A percentile compares a stretch with the other conserved stretches of the same genome.
phyloP scores from a whole-genome alignment of 2,797 vertebrate genomes.

The Myripristis jacobus region DNA sequence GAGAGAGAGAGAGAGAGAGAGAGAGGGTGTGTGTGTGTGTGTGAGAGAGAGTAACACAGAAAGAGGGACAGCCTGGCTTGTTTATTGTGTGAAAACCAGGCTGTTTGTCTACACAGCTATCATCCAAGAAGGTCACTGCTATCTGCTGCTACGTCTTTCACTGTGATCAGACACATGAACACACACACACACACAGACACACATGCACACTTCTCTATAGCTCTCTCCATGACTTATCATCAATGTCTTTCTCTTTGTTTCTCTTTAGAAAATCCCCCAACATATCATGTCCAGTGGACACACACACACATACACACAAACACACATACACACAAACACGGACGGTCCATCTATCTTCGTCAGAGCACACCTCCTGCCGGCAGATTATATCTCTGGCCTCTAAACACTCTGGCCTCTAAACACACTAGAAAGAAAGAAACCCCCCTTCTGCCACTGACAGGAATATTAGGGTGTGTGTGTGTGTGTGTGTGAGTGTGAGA shows the following conservation, averaged over 20 bases:
- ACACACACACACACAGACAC: not conserved
- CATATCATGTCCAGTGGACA: not conserved
- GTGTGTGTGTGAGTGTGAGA: not conserved
- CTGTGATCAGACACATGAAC: not conserved
- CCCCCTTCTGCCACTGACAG: not conserved
- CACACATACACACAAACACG: no score
- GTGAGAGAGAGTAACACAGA: no score
- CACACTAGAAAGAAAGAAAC: no score
- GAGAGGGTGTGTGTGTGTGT: no score
- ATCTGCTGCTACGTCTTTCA: not conserved
- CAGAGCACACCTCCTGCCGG: not conserved
- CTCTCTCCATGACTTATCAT: not conserved
- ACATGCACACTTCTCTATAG: not conserved
- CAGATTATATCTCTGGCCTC: not conserved
- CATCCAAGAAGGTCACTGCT: not conserved
- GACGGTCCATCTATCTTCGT: not conserved
- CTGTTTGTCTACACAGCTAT: not conserved
- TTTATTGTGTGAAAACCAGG: not conserved
- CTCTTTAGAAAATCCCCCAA: not conserved
- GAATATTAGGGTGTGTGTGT: not conserved
- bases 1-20: not conserved
- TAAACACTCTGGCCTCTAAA: no score
- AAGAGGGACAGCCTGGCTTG: not conserved
- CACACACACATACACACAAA: not conserved
- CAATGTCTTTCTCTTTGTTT: not conserved